A percentile compares a stretch with the other conserved stretches of the same genome.
Evolutionary conservation across 2,888 invertebrate species (phyloP).

Genomic region (Camptogramma bilineatum): DNA sequence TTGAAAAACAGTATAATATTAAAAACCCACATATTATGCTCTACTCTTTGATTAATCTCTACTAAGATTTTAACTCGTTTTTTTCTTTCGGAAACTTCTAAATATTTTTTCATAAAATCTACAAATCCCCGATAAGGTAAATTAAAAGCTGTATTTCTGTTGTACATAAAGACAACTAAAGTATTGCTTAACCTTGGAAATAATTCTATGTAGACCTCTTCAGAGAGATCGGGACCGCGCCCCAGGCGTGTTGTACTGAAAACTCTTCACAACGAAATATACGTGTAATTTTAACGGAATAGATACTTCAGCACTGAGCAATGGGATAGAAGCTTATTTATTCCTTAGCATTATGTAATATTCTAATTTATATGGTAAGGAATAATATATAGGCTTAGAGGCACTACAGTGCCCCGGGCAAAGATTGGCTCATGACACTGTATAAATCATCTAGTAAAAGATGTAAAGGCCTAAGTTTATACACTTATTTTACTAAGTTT

Average conservation of each 20-base stretch:
- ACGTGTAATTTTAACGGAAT: slow-evolving; percentile 2
- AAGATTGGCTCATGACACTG: no score
- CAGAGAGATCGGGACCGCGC: neutral
- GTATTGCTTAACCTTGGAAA: neutral
- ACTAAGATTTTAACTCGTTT: no score
- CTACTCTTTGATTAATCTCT: no score
- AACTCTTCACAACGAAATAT: neutral
- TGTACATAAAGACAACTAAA: neutral
- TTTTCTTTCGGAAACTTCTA: no score
- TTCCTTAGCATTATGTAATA: neutral
- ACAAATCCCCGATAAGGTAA: neutral
- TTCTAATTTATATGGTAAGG: no score
- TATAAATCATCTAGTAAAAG: no score
- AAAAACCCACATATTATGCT: no score
- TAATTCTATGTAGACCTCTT: neutral
- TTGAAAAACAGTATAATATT: no score
- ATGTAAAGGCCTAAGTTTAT: no score
- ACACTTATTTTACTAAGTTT: no score
- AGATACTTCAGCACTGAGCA: neutral
- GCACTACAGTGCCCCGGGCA: no score
- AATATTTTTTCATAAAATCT: neutral
- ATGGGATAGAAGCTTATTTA: neutral
- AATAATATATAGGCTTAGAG: no score
- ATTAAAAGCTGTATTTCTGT: neutral
- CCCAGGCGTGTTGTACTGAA: neutral